Base-by-base conservation (phyloP, 2,888 invertebrate species). In the Embidobia sp. region DNA sequence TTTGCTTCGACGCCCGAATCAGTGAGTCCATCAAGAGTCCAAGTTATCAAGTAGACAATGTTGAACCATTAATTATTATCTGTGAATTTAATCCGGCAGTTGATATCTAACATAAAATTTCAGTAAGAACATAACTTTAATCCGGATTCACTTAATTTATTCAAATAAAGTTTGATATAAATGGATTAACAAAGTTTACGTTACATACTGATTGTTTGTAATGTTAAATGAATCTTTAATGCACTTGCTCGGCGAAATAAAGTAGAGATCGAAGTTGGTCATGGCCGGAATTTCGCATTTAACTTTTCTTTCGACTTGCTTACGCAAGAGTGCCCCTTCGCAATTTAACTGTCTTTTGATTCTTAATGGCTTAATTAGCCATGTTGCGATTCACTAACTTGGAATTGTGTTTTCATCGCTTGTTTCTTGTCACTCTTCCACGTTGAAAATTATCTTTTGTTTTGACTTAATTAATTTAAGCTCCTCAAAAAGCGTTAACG, bases 181-280 rank as follows among this genome's bases (percentile, higher is more conserved):
- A 67, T 67, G 61, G 48, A 53, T 46, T 31, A 49, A 46, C 29
- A 33, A 61, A 53, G 37, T 61, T 59, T 61, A 46, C 35, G 29
- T 67, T 61, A 55, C 46, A 40, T 59, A 67, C 49, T 59, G 59
- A 61, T 22, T 67, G 55, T 59, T 51, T 66, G 37, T 73, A 66
- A 66, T 74, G 59, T 59, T 59, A 40, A 59, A 33, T 19, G 46
- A 53, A 49, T 37, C 40, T 35, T 33, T 63, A 63, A 72, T 64
- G 57, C 16, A 63, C 35, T 72, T 55, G 22, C 46, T 15, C 35
- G 26, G 18, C 8, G 18, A 22, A 64, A 64, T 49, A 48, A 59
- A 59, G 57, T 49, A 27, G 31, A 51, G 44, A 44, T 40, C 35
- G 16, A 51, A 69, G 42, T 59, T 57, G 33, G 27, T n/a, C 37